Conservation (phyloP, 2,113 vertebrate species). For the Gyps fulvus region DNA sequence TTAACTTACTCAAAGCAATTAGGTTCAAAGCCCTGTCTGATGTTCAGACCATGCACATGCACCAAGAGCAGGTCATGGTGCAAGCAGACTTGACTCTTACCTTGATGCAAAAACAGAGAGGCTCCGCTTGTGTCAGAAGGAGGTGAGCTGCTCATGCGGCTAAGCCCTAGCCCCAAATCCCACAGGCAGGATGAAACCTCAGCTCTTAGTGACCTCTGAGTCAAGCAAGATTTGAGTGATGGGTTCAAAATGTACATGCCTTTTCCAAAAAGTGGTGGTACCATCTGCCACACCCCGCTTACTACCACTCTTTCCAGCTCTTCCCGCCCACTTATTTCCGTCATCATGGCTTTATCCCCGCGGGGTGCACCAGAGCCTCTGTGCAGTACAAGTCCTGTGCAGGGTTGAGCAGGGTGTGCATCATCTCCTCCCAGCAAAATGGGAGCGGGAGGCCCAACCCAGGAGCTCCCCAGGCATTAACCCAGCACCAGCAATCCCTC, state of each 20-base stretch:
- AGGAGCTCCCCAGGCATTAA: not conserved
- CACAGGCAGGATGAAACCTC: not conserved
- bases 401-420: not conserved
- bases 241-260: not conserved
- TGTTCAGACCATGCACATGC: not conserved
- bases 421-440: not conserved
- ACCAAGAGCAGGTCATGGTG: not conserved
- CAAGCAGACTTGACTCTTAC: not conserved
- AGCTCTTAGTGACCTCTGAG: not conserved
- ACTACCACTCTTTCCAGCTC: not conserved
- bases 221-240: rapidly evolving
- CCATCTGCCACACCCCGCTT: not conserved
- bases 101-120: not conserved
- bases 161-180: not conserved
- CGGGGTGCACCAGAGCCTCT: not conserved
- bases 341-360: not conserved
- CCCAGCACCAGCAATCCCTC: not conserved
- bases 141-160: rapidly evolving
- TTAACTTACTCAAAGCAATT: not conserved
- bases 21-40: not conserved
- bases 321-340: not conserved
- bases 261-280: not conserved
- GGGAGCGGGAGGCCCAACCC: not conserved
- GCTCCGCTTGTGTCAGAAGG: not conserved
- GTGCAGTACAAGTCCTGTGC: rapidly evolving